Conservation (phyloP, 1,140 invertebrate species). For the Drosophila watanabei region DNA sequence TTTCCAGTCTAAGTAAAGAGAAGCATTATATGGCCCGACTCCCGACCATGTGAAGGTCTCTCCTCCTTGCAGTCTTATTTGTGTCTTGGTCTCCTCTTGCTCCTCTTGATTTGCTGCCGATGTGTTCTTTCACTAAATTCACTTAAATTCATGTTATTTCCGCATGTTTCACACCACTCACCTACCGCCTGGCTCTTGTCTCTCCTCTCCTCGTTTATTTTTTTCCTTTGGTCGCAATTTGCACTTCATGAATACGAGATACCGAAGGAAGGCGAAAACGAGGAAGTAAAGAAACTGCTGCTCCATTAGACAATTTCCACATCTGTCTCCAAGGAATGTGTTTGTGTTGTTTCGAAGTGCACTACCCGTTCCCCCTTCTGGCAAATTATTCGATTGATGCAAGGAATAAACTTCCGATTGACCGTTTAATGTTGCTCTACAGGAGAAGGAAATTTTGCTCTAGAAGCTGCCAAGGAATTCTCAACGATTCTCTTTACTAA, state of each 20-base stretch:
- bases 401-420: conserved; percentile 65
- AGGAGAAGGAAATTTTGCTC: neutral
- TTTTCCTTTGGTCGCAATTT: conserved; percentile 69
- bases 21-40: neutral
- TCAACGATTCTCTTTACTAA: neutral
- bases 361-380: neutral
- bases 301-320: conserved; percentile 81
- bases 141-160: conserved; percentile 82
- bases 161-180: conserved; percentile 71
- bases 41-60: conserved; percentile 14
- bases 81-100: neutral
- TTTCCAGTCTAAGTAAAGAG: neutral
- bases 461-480: neutral
- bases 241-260: conserved; percentile 80
- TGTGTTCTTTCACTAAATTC: conserved; percentile 82
- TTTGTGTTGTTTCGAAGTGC: conserved; percentile 51
- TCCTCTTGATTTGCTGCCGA: conserved; percentile 74
- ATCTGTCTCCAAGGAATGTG: conserved; percentile 56
- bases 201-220: conserved; percentile 26
- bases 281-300: conserved; percentile 29
- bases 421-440: conserved; percentile 43
- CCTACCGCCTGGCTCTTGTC: conserved; percentile 7
- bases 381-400: conserved; percentile 67
- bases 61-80: conserved; percentile 19
- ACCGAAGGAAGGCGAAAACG: conserved; percentile 9